Percentiles rank a stretch among this genome's conserved stretches.
Evolutionary conservation across 2,113 vertebrate species (phyloP).

Genomic region (Athene cunicularia): DNA sequence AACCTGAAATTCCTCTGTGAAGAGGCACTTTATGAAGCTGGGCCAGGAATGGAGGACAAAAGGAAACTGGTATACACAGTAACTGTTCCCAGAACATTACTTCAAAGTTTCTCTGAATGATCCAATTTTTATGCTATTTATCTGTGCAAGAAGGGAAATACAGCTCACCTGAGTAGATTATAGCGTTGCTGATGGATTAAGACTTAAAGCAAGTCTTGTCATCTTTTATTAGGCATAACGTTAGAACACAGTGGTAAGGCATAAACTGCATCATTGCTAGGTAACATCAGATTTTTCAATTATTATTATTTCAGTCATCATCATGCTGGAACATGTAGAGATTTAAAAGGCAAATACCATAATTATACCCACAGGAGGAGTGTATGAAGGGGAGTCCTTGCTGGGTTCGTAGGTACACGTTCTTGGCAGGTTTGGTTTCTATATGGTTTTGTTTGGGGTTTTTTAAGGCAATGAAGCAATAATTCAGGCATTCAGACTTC

Average conservation of each 20-base stretch:
- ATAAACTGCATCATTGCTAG: slow-evolving; percentile 24
- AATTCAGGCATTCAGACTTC: background rate
- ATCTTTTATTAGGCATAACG: slow-evolving; percentile 31
- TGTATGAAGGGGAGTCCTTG: background rate
- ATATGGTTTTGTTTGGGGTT: background rate
- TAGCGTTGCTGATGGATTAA: slow-evolving; percentile 22
- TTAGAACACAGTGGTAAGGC: background rate
- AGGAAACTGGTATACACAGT: background rate
- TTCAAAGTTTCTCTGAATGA: slow-evolving; percentile 2
- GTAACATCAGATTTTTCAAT: slow-evolving; percentile 33
- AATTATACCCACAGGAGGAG: slow-evolving; percentile 24
- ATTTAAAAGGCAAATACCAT: slow-evolving; percentile 46
- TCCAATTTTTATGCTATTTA: slow-evolving; percentile 23
- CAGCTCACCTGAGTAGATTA: slow-evolving; percentile 19
- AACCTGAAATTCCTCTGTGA: background rate
- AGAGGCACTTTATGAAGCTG: background rate
- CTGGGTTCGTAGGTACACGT: background rate
- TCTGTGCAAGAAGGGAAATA: slow-evolving; percentile 20
- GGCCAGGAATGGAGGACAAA: background rate
- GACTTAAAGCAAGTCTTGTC: slow-evolving; percentile 34
- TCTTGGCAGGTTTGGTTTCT: background rate
- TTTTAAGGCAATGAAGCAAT: background rate
- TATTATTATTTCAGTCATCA: slow-evolving; percentile 38
- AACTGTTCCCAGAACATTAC: background rate
- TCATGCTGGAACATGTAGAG: background rate